Evolutionary conservation across 2,113 vertebrate species (phyloP), one percentile per base, ranked within the genome.

Genomic region (Canis aureus): DNA sequence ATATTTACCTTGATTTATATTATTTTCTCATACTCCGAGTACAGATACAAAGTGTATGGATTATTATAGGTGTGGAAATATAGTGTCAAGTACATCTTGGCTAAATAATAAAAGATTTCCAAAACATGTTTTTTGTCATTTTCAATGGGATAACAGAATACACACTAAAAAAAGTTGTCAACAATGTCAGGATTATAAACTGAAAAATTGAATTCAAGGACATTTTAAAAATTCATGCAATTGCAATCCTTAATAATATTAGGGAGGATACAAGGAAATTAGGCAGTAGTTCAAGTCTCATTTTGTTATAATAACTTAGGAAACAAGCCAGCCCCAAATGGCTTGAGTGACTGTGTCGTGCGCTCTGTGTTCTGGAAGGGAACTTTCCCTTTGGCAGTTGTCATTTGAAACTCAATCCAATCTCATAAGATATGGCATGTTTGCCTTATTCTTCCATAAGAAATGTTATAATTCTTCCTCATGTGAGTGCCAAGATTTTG

Each of bases 281-380:
- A 97, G 98, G 98, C 98, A 96, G 78, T 66, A 80, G 67, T 96
- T 97, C 96, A 97, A 97, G 96, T 94, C 91, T 94, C 89, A 97
- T 97, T 98, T 97, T 97, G 94, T 89, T 95, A 51, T 95, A 96
- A 97, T 97, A 97, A 97, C 82, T 98, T 93, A 95, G 98, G 97
- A 94, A 88, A 16, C 13, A 12, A 71, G 96, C 98, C 97, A 97
- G 73, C 93, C 78, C 85, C 91, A 93, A 98, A 97, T 94, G 93
- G 93, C 85, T 91, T 57, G 49, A 66, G 71, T 67, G 60, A 80
- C 89, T 82, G 17, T 91, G 91, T 6, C 32, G 8, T 73, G 74
- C 0, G 25, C 82, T 94, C 66, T 69, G 32, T 67, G 83, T 95
- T 97, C 91, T 97, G 85, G 87, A 97, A 95, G 49, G 88, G 57